Conservation (phyloP, 2,888 invertebrate genomes). For the Orchestes rusci region DNA sequence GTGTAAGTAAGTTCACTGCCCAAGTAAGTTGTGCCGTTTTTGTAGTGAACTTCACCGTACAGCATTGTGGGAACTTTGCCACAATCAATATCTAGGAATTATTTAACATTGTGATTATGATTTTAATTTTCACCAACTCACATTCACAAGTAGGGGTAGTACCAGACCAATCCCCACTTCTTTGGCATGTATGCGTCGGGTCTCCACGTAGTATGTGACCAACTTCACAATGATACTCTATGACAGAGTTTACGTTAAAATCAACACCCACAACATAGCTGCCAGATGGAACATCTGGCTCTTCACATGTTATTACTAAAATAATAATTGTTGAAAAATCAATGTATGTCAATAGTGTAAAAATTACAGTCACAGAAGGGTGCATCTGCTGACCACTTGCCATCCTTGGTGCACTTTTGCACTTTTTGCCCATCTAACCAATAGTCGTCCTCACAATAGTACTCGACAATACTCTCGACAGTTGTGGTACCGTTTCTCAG, state of each 20-base stretch:
- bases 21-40: slow-evolving; percentile 71
- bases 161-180: slow-evolving; percentile 78
- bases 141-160: slow-evolving; percentile 78
- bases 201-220: slow-evolving; percentile 76
- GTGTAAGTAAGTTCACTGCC: slow-evolving; percentile 74
- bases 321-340: slow-evolving; percentile 15
- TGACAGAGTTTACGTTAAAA: slow-evolving; percentile 79
- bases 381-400: slow-evolving; percentile 79
- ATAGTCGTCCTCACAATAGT: slow-evolving; percentile 74
- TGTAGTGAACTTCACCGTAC: slow-evolving; percentile 69
- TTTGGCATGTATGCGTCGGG: slow-evolving; percentile 60
- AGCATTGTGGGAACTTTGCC: slow-evolving; percentile 73
- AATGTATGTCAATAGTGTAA: background rate
- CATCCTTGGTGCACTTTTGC: slow-evolving; percentile 71
- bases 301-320: slow-evolving; percentile 77
- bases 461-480: slow-evolving; percentile 70
- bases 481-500: slow-evolving; percentile 75
- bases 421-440: slow-evolving; percentile 68
- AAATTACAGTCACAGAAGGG: slow-evolving; percentile 77
- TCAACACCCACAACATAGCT: slow-evolving; percentile 85
- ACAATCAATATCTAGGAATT: slow-evolving; percentile 72
- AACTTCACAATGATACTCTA: slow-evolving; percentile 81
- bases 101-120: slow-evolving; percentile 4
- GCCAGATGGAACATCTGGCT: slow-evolving; percentile 78
- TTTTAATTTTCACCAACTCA: slow-evolving; percentile 42